Evolutionary conservation across 2,888 invertebrate genomes (phyloP).

Genomic region (Bellardia pandia): DNA sequence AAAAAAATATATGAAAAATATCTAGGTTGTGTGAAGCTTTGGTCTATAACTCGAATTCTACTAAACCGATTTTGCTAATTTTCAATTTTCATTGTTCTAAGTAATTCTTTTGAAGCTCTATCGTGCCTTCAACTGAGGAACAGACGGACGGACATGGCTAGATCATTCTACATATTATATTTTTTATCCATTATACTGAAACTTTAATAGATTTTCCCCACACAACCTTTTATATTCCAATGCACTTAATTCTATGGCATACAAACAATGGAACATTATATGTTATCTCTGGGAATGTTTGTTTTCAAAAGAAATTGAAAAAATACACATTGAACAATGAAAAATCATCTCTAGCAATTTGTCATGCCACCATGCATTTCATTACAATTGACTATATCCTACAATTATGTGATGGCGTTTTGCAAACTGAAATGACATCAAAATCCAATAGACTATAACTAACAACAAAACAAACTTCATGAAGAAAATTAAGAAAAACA

Average conservation of each 20-base stretch:
- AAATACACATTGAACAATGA: neutral
- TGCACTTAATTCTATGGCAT: neutral
- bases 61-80: too few relatives aligned
- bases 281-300: neutral
- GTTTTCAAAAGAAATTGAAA: neutral
- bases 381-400: conserved; percentile 46
- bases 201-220: too few relatives aligned
- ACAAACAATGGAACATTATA: conserved; percentile 12
- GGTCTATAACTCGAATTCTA: too few relatives aligned
- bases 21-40: too few relatives aligned
- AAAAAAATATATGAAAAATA: too few relatives aligned
- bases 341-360: conserved; percentile 44
- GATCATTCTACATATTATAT: too few relatives aligned
- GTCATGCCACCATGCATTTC: conserved; percentile 46
- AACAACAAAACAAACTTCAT: conserved; percentile 40
- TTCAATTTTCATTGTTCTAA: too few relatives aligned
- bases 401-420: conserved; percentile 4
- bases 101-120: too few relatives aligned
- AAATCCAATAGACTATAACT: conserved; percentile 35
- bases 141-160: too few relatives aligned
- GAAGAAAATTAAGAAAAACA: neutral
- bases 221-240: neutral
- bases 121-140: too few relatives aligned
- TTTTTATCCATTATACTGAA: too few relatives aligned
- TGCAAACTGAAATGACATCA: conserved; percentile 12